Base-by-base conservation (phyloP, 2,113 vertebrate species). In the Triplophysa rosa region DNA sequence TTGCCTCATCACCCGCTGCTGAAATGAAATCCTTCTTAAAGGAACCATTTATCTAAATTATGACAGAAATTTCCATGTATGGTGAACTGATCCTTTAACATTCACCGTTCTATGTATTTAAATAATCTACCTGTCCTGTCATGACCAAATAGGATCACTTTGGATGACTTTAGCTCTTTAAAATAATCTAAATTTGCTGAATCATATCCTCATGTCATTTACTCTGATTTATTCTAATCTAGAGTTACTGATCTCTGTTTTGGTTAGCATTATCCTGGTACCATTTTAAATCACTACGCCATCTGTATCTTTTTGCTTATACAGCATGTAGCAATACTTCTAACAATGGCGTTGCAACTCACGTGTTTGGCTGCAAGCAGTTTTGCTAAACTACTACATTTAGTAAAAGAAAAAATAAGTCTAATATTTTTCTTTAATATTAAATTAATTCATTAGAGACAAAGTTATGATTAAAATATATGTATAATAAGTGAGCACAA, bases 71-170 rank as follows among this genome's bases (percentile, higher is more conserved):
- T 37, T 29, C 4, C 10, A 42, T 11, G 7, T 42, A 10, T 45
- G 42, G 42, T 45, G 42, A 45, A 45, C 42, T 45, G 42, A 45
- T 45, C 29, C n/a, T 78, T 68, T 66, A 83, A 86, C 26, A 67
- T 70, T 62, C 17, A 66, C 78, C 3, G 17, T 19, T 63, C 82
- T 81, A 82, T 79, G 77, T 84, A 82, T 80, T 81, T 64, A 47
- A 79, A 80, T 72, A 42, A 80, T 9, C 21, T 67, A 84, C 23
- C 52, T 69, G 79, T 76, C 24, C 80, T 73, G 33, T 68, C 71
- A 82, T 80, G 69, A 67, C 64, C 65, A 77, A 82, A 84, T 82
- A 68, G 21, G 62, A 76, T 64, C 54, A 16, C 78, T 68, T 85
- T 81, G 58, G 52, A 80, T 66, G 61, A 74, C 75, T 80, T 77